phyloP scores from a whole-genome alignment of 1,140 invertebrate genomes.

The Drosophila dunni region DNA sequence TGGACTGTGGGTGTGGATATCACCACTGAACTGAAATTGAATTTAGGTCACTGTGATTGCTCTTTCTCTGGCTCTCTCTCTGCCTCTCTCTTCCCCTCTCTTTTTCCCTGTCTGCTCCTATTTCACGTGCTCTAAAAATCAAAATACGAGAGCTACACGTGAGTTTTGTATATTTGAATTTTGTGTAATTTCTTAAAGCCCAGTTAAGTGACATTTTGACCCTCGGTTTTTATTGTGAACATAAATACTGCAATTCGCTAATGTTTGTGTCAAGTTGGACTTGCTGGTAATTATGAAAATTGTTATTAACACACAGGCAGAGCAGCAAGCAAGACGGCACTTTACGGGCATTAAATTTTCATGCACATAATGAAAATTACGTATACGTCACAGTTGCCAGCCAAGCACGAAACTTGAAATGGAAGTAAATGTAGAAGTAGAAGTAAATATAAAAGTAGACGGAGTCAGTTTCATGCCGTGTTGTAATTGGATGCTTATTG shows the following conservation, averaged over 20 bases:
- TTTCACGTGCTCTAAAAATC: constrained; percentile 4
- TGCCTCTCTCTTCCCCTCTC: no score
- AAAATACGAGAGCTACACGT: constrained; percentile 42
- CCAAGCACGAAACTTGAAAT: not conserved
- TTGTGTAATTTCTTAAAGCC: not conserved
- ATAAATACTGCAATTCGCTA: constrained; percentile 27
- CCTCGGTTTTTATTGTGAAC: constrained; percentile 15
- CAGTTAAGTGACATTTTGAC: not conserved
- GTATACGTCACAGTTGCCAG: constrained; percentile 35
- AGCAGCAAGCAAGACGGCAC: constrained; percentile 34
- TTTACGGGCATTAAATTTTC: constrained; percentile 73
- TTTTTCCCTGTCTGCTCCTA: no score
- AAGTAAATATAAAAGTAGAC: not conserved
- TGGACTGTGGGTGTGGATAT: constrained; percentile 11
- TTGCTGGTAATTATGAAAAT: constrained; percentile 56
- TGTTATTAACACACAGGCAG: constrained; percentile 46
- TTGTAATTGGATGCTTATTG: constrained; percentile 82
- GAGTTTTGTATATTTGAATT: constrained; percentile 18
- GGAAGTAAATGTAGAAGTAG: not conserved
- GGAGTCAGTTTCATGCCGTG: constrained; percentile 49
- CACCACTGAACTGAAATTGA: constrained; percentile 64
- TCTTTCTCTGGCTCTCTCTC: not conserved
- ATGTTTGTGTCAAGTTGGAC: constrained; percentile 9
- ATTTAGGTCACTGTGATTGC: constrained; percentile 73
- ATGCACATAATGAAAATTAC: constrained; percentile 67